These are phyloP conservation scores for Andrena fulva DNA, from an alignment of 2,888 invertebrate species.

Conservation along the genomic window DNA sequence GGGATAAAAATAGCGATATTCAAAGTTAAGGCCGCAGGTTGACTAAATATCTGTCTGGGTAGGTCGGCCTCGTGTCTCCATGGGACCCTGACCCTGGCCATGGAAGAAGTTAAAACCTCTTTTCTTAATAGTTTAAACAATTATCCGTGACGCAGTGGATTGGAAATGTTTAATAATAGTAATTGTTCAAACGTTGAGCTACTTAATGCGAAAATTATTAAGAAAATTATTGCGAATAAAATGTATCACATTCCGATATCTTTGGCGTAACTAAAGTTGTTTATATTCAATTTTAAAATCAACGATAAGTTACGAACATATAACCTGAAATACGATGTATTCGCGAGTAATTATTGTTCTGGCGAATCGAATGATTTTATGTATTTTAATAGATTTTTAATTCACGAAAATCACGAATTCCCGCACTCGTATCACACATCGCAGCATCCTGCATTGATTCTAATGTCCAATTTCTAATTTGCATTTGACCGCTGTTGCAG, in stretches of 20 bases:
- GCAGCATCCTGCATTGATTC: neutral
- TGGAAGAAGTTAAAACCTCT: slow-evolving; percentile 7
- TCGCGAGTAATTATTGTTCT: neutral
- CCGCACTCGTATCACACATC: neutral
- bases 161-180: neutral
- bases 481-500: slow-evolving; percentile 18
- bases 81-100: slow-evolving; percentile 45
- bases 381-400: neutral
- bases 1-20: slow-evolving; percentile 20
- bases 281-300: neutral
- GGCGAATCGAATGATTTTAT: neutral
- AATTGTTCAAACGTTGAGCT: neutral
- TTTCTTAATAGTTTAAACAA: neutral
- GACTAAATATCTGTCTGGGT: slow-evolving; percentile 4
- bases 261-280: neutral
- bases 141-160: too few relatives aligned
- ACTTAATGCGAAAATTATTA: too few relatives aligned
- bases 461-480: neutral
- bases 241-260: too few relatives aligned
- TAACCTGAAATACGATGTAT: neutral
- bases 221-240: too few relatives aligned
- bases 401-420: neutral
- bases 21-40: slow-evolving; percentile 22
- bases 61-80: slow-evolving; percentile 30
- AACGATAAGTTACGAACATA: neutral